phyloP scores from a whole-genome alignment of 1,140 invertebrate genomes.

The Araneus ventricosus region DNA sequence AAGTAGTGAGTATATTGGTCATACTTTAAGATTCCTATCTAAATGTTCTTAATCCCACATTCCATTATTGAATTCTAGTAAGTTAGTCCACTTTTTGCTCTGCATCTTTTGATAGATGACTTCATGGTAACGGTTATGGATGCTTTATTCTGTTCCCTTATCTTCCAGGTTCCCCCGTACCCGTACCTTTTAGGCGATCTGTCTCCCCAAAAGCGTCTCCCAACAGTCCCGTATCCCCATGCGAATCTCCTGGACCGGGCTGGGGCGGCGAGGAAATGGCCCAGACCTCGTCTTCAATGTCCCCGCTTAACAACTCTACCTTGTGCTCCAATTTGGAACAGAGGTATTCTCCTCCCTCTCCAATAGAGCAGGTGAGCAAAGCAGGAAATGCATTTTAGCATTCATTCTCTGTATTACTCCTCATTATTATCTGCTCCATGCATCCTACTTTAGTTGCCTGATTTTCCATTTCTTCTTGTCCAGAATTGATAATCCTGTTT shows the following conservation, averaged over 20 bases:
- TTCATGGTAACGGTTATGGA: too few relatives aligned
- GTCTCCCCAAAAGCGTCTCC: conserved; percentile 44
- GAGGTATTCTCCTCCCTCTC: conserved; percentile 52
- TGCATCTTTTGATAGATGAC: too few relatives aligned
- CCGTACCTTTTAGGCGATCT: conserved; percentile 78
- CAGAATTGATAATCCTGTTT: too few relatives aligned
- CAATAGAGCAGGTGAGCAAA: conserved; percentile 64
- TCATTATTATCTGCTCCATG: too few relatives aligned
- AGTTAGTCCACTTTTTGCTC: too few relatives aligned
- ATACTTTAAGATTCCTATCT: not conserved
- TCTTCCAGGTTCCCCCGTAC: conserved; percentile 79
- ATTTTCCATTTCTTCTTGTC: too few relatives aligned
- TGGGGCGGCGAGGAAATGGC: conserved; percentile 74
- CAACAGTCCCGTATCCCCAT: not conserved
- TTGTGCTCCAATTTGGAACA: conserved; percentile 28
- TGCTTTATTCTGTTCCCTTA: too few relatives aligned
- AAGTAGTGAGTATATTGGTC: conserved; percentile 74
- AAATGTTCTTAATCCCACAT: not conserved
- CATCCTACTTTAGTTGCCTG: too few relatives aligned
- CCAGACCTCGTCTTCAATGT: conserved; percentile 24
- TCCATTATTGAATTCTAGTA: too few relatives aligned
- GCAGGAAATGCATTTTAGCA: too few relatives aligned
- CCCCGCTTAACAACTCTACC: conserved; percentile 57
- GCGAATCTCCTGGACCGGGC: conserved; percentile 54
- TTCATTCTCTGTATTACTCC: too few relatives aligned